Conservation (phyloP, 2,888 invertebrate genomes). For the Lasioglossum calceatum region DNA sequence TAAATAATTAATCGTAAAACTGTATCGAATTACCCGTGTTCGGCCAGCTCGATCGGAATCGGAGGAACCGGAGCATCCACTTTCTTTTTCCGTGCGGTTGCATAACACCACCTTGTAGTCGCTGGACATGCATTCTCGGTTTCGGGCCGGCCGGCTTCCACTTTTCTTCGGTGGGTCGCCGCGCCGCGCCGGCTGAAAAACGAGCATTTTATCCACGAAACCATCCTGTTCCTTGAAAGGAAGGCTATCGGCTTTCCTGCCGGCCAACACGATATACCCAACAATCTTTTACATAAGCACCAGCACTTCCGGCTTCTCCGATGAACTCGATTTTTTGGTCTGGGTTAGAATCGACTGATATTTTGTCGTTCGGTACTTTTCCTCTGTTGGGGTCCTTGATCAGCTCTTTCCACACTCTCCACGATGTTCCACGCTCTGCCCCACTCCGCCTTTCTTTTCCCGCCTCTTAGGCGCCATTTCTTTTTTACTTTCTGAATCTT, state of each 20-base stretch:
- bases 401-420: neutral
- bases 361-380: neutral
- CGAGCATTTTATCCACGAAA: neutral
- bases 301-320: conserved; percentile 21
- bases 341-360: conserved; percentile 20
- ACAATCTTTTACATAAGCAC: conserved; percentile 41
- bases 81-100: conserved; percentile 33
- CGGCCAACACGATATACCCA: neutral
- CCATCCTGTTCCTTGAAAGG: conserved; percentile 11
- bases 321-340: conserved; percentile 37
- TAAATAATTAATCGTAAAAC: neutral
- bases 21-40: neutral
- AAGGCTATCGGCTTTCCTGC: conserved; percentile 24
- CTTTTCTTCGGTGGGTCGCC: neutral
- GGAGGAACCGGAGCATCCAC: conserved; percentile 45
- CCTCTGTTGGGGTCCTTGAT: neutral
- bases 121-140: neutral
- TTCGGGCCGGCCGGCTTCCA: neutral
- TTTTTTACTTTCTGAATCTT: neutral
- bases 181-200: neutral
- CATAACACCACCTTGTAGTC: conserved; percentile 14
- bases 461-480: neutral
- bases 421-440: too few species aligned
- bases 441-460: neutral
- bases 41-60: conserved; percentile 6